Percentiles rank a stretch among this genome's conserved stretches.
phyloP scores from a whole-genome alignment of 2,888 invertebrate species.

The Oligia fasciuncula region DNA sequence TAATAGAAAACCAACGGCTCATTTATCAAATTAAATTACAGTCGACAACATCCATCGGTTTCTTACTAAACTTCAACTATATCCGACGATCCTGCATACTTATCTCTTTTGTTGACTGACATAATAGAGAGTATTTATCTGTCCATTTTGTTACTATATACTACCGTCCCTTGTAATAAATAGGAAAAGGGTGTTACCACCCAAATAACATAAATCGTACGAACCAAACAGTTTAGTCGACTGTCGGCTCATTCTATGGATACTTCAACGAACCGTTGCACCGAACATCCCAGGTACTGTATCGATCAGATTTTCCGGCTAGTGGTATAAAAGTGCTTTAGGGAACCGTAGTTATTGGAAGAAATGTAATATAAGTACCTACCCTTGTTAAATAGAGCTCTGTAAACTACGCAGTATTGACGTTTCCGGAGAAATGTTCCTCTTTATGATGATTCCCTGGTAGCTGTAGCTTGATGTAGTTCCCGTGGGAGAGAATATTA shows the following conservation, averaged over 20 bases:
- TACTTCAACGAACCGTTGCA: constrained; percentile 14
- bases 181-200: not conserved
- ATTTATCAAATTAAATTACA: too few species aligned
- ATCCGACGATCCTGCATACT: too few species aligned
- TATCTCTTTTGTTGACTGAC: too few species aligned
- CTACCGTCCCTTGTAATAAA: not conserved
- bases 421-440: not conserved
- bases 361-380: constrained; percentile 1
- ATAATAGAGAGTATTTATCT: too few species aligned
- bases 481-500: not conserved
- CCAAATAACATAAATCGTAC: not conserved
- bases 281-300: constrained; percentile 8
- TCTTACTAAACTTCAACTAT: too few species aligned
- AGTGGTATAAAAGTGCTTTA: constrained; percentile 15
- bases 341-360: constrained; percentile 3
- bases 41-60: too few species aligned
- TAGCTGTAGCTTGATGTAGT: not conserved
- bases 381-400: not conserved
- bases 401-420: constrained; percentile 4
- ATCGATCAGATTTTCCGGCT: constrained; percentile 29
- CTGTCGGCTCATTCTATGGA: not conserved
- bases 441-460: not conserved
- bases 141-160: not conserved
- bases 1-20: too few species aligned
- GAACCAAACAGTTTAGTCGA: constrained; percentile 9